A percentile compares a stretch with the other conserved stretches of the same genome.
Conservation (phyloP, 2,113 vertebrate species). For the Candoia aspera region DNA sequence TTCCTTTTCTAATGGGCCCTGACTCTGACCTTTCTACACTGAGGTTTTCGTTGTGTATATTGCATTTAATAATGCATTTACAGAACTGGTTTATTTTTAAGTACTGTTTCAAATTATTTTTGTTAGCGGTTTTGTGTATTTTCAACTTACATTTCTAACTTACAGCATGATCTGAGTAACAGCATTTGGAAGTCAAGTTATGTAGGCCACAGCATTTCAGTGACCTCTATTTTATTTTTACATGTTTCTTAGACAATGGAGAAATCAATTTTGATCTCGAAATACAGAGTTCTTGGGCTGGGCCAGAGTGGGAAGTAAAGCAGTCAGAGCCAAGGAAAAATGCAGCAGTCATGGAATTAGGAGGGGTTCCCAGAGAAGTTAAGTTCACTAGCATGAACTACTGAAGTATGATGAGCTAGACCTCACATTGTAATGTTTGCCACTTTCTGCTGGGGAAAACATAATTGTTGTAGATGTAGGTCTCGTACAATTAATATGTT, state of each 20-base stretch:
- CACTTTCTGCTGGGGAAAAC: not conserved
- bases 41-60: not conserved
- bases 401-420: not conserved
- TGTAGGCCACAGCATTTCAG: not conserved
- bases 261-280: not conserved
- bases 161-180: not conserved
- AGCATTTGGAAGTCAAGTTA: not conserved
- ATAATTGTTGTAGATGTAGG: not conserved
- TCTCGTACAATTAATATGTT: not conserved
- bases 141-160: not conserved
- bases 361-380: not conserved
- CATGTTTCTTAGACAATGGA: not conserved
- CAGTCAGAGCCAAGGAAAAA: not conserved
- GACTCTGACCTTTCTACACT: not conserved
- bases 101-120: not conserved
- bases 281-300: not conserved
- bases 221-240: not conserved
- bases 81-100: not conserved
- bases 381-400: not conserved
- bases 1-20: not conserved
- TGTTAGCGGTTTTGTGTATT: not conserved
- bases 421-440: not conserved
- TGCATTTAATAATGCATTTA: not conserved
- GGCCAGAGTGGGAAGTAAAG: not conserved
- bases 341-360: not conserved